A percentile compares a stretch with the other conserved stretches of the same genome.
Conservation (phyloP, 2,797 vertebrate genomes). For the Acanthis flammea region DNA sequence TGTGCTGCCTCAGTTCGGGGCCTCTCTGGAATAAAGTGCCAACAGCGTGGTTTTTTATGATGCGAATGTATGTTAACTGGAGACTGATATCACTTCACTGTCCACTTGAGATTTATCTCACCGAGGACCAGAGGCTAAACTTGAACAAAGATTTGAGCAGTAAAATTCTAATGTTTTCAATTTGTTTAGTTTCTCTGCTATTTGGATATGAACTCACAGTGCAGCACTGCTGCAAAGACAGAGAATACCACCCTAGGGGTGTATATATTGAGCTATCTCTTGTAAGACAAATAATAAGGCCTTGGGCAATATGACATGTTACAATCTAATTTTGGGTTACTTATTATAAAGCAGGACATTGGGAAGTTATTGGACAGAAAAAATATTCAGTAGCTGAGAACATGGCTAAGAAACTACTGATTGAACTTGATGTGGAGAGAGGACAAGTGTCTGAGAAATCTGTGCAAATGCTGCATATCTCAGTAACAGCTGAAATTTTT, state of each 20-base stretch:
- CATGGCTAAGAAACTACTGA: background rate
- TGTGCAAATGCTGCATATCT: background rate
- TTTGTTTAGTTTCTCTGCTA: slow-evolving; percentile 53
- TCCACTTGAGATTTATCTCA: slow-evolving; percentile 51
- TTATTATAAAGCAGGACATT: slow-evolving; percentile 11
- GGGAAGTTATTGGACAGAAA: slow-evolving; percentile 13
- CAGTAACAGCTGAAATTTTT: background rate
- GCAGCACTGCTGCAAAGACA: background rate
- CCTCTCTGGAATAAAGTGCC: slow-evolving; percentile 68
- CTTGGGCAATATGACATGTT: background rate
- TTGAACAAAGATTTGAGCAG: slow-evolving; percentile 42
- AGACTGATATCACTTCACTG: slow-evolving; percentile 38
- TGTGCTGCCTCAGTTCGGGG: slow-evolving; percentile 16
- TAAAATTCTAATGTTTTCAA: slow-evolving; percentile 47
- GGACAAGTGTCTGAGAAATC: slow-evolving; percentile 11
- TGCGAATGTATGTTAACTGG: slow-evolving; percentile 26
- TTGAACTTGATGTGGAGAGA: background rate
- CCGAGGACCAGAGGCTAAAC: slow-evolving; percentile 36
- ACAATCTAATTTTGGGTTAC: background rate
- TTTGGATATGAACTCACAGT: slow-evolving; percentile 15
- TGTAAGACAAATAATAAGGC: slow-evolving; percentile 43
- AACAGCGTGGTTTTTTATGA: slow-evolving; percentile 51
- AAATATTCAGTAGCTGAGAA: background rate
- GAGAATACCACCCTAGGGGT: slow-evolving; percentile 67
- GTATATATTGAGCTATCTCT: slow-evolving; percentile 47